Conservation (phyloP, 92 coral and sea anemone species). For the Porites divaricata region DNA sequence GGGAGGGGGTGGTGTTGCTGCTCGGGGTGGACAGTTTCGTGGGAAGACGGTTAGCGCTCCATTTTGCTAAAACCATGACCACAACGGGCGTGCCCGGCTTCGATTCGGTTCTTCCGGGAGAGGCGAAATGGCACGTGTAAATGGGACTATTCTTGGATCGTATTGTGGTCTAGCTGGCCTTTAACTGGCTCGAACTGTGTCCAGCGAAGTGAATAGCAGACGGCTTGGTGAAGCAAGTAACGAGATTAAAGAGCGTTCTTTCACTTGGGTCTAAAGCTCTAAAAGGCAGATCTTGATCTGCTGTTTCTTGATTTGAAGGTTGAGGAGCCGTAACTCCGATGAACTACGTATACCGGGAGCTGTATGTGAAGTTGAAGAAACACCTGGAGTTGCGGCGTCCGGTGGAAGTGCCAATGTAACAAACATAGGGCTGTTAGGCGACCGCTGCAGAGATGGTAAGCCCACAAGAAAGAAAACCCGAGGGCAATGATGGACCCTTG, state of each 20-base stretch:
- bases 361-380: background rate
- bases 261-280: background rate
- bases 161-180: slow-evolving; percentile 37
- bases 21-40: too few species aligned
- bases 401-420: background rate
- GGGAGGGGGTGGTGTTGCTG: too few species aligned
- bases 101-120: slow-evolving; percentile 7
- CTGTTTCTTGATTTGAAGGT: slow-evolving; percentile 26
- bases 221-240: background rate
- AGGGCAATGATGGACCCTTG: background rate
- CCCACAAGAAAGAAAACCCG: slow-evolving; percentile 8
- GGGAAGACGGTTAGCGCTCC: background rate
- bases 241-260: background rate
- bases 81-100: background rate
- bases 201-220: background rate
- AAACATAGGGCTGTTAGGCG: background rate
- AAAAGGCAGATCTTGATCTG: slow-evolving; percentile 15
- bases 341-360: background rate
- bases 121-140: slow-evolving; percentile 21
- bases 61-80: background rate
- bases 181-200: background rate
- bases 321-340: background rate
- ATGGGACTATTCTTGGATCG: slow-evolving; percentile 29
- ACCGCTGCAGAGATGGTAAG: background rate
- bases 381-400: background rate